Conservation (phyloP, 2,888 invertebrate species). For the Scrobipalpa costella region DNA sequence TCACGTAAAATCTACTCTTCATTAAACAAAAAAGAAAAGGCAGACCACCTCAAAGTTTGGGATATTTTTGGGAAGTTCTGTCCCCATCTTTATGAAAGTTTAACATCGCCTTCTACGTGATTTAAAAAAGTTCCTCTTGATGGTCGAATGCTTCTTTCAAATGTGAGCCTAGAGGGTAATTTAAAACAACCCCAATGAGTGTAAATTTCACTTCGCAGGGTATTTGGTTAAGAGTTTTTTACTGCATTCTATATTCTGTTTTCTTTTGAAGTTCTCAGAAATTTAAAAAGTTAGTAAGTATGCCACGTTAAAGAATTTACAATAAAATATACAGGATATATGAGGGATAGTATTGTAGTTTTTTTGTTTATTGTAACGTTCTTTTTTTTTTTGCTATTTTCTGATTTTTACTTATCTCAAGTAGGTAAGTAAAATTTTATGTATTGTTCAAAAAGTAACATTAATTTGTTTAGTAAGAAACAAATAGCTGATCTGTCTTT, state of each 20-base stretch:
- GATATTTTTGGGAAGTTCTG: constrained; percentile 6
- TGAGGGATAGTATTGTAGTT: no score
- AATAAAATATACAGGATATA: no score
- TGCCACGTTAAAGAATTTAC: no score
- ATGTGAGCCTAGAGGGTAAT: constrained; percentile 24
- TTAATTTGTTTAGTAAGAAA: no score
- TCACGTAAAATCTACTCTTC: constrained; percentile 20
- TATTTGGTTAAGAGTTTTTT: not conserved
- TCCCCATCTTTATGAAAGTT: constrained; percentile 20
- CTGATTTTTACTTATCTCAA: no score
- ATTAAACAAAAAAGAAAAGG: constrained; percentile 17
- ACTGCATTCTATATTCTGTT: not conserved
- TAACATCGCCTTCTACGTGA: constrained; percentile 14
- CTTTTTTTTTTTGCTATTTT: no score
- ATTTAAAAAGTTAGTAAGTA: no score
- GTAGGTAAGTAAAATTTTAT: no score
- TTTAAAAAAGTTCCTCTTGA: constrained; percentile 14
- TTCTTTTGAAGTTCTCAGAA: not conserved
- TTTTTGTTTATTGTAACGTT: no score
- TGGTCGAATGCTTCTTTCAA: constrained; percentile 21
- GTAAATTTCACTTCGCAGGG: not conserved
- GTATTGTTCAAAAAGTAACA: no score
- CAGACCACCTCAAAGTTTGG: not conserved
- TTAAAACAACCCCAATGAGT: constrained; percentile 5
- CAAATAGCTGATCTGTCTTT: no score